Evolutionary conservation across 2,113 vertebrate species (phyloP).

Genomic region (Antigone vipio): DNA sequence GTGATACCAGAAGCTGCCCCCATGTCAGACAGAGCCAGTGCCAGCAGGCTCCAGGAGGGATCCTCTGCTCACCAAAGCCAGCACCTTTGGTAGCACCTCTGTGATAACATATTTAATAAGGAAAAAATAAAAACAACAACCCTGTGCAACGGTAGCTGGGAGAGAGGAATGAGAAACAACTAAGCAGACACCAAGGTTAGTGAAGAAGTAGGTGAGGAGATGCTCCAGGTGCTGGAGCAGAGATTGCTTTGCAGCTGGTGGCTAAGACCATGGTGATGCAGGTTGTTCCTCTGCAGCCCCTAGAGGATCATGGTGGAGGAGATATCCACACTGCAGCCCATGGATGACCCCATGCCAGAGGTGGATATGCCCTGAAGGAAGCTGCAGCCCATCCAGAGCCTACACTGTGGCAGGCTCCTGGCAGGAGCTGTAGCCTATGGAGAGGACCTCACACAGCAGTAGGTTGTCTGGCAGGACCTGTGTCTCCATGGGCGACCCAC

Average conservation of each 20-base stretch:
- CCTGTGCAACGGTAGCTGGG: fast-evolving
- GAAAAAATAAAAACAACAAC: not conserved
- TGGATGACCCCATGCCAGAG: not conserved
- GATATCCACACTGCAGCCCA: too few species aligned
- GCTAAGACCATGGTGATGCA: not conserved
- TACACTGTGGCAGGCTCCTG: fast-evolving
- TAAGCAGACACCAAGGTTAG: not conserved
- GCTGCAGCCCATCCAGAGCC: not conserved
- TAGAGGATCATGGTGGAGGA: too few species aligned
- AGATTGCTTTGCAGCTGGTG: not conserved
- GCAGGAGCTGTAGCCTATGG: not conserved
- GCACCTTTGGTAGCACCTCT: fast-evolving
- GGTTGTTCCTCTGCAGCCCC: not conserved
- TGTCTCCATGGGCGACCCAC: fast-evolving
- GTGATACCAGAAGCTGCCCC: not conserved
- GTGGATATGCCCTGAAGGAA: not conserved
- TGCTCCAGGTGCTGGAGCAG: not conserved
- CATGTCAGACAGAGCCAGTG: not conserved
- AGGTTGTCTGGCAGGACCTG: not conserved
- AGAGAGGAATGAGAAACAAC: not conserved
- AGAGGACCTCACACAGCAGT: not conserved
- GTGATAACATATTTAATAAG: not conserved
- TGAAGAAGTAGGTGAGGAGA: not conserved
- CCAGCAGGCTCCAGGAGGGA: not conserved
- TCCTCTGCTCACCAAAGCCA: not conserved